A percentile compares a stretch with the other conserved stretches of the same genome.
Conservation (phyloP, 2,888 invertebrate genomes). For the Calliopum simillimum region DNA sequence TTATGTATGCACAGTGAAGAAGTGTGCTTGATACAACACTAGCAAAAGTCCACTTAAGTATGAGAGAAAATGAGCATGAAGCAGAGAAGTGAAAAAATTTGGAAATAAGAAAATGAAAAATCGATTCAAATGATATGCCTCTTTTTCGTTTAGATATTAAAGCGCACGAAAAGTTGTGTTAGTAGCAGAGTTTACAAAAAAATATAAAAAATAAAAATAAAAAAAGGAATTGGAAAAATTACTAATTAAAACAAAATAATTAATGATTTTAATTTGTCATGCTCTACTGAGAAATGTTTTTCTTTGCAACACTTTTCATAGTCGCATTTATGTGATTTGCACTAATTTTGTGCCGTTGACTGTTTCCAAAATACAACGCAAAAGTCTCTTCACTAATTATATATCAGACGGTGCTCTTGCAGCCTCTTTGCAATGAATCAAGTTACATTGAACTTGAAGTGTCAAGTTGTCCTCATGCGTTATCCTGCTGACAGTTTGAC, state of each 20-base stretch:
- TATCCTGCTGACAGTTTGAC: too few relatives aligned
- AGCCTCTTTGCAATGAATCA: too few relatives aligned
- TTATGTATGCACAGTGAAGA: background rate
- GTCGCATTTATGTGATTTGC: too few relatives aligned
- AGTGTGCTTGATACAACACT: background rate
- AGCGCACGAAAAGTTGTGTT: background rate
- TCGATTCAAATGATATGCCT: constrained; percentile 9
- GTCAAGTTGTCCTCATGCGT: too few relatives aligned
- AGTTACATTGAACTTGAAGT: too few relatives aligned
- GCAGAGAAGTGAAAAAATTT: constrained; percentile 2
- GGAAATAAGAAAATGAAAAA: background rate
- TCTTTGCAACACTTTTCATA: too few relatives aligned
- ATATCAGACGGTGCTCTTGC: too few relatives aligned
- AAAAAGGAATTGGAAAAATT: background rate
- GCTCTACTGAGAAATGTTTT: constrained; percentile 1
- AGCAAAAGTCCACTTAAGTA: too few relatives aligned
- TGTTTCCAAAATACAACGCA: too few relatives aligned
- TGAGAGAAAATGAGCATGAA: background rate
- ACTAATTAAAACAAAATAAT: constrained; percentile 23
- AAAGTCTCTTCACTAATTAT: too few relatives aligned
- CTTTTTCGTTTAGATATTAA: too few relatives aligned
- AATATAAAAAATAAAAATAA: constrained; percentile 45
- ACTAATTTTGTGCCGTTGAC: too few relatives aligned
- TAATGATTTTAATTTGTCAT: constrained; percentile 16
- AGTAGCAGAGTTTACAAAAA: constrained; percentile 39